These are phyloP conservation scores for Oxyteleia sp. DNA, from an alignment of 2,888 invertebrate genomes.

Conservation along the genomic window DNA sequence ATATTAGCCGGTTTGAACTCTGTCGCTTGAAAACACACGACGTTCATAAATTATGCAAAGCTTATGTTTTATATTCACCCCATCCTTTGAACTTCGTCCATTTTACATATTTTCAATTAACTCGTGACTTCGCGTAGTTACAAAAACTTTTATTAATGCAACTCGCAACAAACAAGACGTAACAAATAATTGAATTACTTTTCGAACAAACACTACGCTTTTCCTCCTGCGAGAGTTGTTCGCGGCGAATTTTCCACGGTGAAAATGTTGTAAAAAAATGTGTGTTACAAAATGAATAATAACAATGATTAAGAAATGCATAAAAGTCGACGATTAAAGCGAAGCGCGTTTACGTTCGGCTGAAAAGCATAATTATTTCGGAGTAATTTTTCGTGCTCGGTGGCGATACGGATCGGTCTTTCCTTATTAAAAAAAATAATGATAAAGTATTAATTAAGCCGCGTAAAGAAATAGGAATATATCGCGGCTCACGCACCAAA, in stretches of 20 bases:
- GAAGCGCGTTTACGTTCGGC: no score
- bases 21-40: constrained; percentile 43
- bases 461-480: no score
- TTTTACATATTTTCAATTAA: constrained; percentile 61
- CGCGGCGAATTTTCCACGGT: background rate
- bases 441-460: no score
- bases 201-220: constrained; percentile 18
- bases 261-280: background rate
- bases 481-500: no score
- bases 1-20: constrained; percentile 24
- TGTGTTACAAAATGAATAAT: background rate
- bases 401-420: no score
- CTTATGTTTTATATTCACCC: constrained; percentile 67
- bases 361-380: no score
- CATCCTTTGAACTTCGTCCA: constrained; percentile 30
- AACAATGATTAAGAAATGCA: constrained; percentile 7
- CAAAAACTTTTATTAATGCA: constrained; percentile 28
- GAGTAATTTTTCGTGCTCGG: no score
- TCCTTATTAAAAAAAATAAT: no score
- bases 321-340: no score
- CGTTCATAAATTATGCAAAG: constrained; percentile 66
- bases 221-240: background rate
- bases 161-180: constrained; percentile 32
- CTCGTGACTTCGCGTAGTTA: constrained; percentile 20
- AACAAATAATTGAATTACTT: constrained; percentile 51